phyloP scores from a whole-genome alignment of 2,797 vertebrate species.

The Naso thynnoides region DNA sequence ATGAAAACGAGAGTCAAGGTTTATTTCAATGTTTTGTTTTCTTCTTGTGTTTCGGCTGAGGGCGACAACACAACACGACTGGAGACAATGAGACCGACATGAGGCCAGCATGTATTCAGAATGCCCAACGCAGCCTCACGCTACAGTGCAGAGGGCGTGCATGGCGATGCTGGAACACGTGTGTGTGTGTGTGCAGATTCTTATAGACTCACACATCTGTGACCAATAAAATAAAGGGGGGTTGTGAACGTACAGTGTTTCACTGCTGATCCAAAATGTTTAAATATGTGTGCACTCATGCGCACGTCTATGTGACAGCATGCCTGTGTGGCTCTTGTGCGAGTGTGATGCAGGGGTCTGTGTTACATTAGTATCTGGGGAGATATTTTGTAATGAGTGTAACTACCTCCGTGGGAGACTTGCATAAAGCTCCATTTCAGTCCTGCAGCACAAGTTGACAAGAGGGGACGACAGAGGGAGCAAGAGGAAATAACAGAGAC shows the following conservation, averaged over 20 bases:
- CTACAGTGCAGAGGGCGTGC: constrained; percentile 31
- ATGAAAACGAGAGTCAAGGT: constrained; percentile 43
- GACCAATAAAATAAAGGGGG: constrained; percentile 66
- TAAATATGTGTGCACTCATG: constrained; percentile 44
- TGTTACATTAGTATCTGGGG: constrained; percentile 74
- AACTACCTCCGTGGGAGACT: constrained; percentile 91
- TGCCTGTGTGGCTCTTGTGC: constrained; percentile 67
- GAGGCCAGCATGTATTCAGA: constrained; percentile 44
- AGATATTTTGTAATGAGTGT: constrained; percentile 79
- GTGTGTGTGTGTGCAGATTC: constrained; percentile 66
- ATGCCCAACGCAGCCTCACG: constrained; percentile 34
- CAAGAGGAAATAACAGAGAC: constrained; percentile 36
- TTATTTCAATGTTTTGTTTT: constrained; percentile 50
- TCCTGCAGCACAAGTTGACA: constrained; percentile 83
- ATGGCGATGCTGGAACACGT: constrained; percentile 38
- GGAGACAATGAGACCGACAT: constrained; percentile 53
- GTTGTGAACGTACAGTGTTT: constrained; percentile 52
- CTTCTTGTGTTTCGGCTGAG: constrained; percentile 40
- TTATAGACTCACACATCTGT: constrained; percentile 75
- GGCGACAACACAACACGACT: constrained; percentile 35
- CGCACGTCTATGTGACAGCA: constrained; percentile 58
- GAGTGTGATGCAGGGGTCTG: constrained; percentile 63
- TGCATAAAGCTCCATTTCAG: constrained; percentile 91
- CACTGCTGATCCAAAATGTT: constrained; percentile 51
- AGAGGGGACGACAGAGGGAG: constrained; percentile 58